phyloP scores from a whole-genome alignment of 2,797 vertebrate genomes.

The Tragelaphus oryx region DNA sequence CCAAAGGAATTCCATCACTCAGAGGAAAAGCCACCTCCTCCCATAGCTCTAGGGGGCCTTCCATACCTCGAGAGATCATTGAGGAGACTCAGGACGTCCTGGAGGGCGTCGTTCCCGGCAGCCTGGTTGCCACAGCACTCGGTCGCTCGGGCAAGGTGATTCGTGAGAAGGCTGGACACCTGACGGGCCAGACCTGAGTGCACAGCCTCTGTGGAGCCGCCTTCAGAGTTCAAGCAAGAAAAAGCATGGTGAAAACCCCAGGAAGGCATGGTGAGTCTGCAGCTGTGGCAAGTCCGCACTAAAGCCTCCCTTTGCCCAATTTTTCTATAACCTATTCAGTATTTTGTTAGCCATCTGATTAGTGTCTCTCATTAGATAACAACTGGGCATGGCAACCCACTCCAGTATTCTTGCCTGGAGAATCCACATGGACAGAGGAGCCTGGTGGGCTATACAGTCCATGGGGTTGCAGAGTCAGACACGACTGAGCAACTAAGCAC shows the following conservation, averaged over 20 bases:
- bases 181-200: conserved; percentile 97
- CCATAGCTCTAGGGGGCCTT: neutral
- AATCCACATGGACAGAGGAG: neutral
- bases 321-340: neutral
- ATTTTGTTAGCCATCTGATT: neutral
- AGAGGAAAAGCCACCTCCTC: fast-evolving
- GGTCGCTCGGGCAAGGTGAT: conserved; percentile 95
- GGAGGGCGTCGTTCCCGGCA: conserved; percentile 96
- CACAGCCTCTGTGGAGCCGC: conserved; percentile 96
- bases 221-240: conserved; percentile 74
- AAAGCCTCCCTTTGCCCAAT: neutral
- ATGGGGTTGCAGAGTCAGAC: neutral
- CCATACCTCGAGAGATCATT: conserved; percentile 96
- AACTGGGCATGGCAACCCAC: neutral
- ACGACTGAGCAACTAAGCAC: neutral
- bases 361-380: neutral
- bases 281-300: fast-evolving
- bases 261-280: neutral
- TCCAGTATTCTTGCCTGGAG: neutral
- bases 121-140: conserved; percentile 99
- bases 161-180: conserved; percentile 97
- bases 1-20: neutral
- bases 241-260: neutral
- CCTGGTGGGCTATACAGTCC: neutral
- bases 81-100: conserved; percentile 97